Evolutionary conservation across 2,888 invertebrate species (phyloP).

Genomic region (Nezara viridula): DNA sequence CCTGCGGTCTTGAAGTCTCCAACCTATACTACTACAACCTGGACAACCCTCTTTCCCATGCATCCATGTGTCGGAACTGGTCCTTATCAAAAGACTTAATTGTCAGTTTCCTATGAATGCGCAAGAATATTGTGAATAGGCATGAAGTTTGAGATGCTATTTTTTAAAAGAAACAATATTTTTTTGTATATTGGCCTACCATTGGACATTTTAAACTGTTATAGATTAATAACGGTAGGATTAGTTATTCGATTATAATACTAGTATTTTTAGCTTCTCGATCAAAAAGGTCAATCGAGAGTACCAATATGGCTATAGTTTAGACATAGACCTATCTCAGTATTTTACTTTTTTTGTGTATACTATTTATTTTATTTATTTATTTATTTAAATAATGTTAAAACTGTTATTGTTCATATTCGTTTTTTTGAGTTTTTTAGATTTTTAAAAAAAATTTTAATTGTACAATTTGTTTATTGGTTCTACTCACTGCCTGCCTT

Average conservation of each 20-base stretch:
- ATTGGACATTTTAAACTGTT: conserved; percentile 53
- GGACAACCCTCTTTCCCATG: conserved; percentile 90
- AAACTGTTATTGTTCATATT: conserved; percentile 59
- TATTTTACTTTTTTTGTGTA: conserved; percentile 58
- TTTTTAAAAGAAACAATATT: conserved; percentile 53
- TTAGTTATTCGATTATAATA: conserved; percentile 52
- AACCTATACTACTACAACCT: conserved; percentile 84
- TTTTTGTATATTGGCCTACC: conserved; percentile 58
- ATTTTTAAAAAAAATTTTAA: conserved; percentile 55
- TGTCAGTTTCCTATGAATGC: conserved; percentile 46
- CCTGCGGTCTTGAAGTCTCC: conserved; percentile 54
- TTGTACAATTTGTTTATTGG: conserved; percentile 50
- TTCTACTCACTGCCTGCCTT: conserved; percentile 54
- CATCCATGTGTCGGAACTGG: conserved; percentile 89
- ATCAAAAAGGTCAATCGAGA: conserved; percentile 48
- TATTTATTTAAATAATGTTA: conserved; percentile 59
- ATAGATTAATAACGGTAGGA: conserved; percentile 53
- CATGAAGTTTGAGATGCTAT: conserved; percentile 43
- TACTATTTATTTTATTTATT: conserved; percentile 60
- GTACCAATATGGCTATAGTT: conserved; percentile 52
- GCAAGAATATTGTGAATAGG: conserved; percentile 31
- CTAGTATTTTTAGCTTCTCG: conserved; percentile 55
- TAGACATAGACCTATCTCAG: conserved; percentile 58
- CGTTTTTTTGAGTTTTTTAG: conserved; percentile 56
- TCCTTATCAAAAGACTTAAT: conserved; percentile 80